Conservation (phyloP, 2,113 vertebrate genomes). For the Melierax canorus region DNA sequence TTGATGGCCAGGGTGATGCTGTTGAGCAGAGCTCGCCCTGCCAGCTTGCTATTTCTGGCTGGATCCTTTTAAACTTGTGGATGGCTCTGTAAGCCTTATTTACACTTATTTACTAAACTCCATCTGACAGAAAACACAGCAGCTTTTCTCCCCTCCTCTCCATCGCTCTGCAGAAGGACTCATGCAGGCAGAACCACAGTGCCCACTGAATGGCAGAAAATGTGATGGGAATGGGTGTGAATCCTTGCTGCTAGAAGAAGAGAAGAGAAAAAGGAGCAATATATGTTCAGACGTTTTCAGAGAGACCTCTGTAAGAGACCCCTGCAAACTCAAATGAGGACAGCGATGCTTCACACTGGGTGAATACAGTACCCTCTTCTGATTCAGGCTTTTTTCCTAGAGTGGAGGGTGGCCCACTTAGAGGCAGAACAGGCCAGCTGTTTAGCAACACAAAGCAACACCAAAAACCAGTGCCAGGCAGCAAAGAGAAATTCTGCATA, state of each 20-base stretch:
- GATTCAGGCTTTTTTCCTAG: not conserved
- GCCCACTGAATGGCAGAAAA: constrained; percentile 38
- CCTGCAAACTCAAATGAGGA: not conserved
- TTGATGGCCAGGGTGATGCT: not conserved
- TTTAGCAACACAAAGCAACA: not conserved
- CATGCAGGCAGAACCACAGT: not conserved
- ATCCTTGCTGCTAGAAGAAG: not conserved
- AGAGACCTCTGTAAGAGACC: not conserved
- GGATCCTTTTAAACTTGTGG: constrained; percentile 39
- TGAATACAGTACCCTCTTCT: not conserved
- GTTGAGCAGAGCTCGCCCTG: not conserved
- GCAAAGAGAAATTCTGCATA: not conserved
- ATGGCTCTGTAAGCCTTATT: constrained; percentile 19
- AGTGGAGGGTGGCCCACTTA: not conserved
- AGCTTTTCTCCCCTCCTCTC: not conserved
- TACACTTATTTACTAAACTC: constrained; percentile 57
- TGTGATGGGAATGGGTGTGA: constrained; percentile 47
- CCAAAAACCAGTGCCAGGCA: not conserved
- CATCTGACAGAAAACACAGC: constrained; percentile 45
- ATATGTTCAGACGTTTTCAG: not conserved
- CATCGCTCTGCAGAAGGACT: not conserved
- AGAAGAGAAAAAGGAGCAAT: not conserved
- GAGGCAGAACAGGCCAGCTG: not conserved
- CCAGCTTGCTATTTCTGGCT: constrained; percentile 36
- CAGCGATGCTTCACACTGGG: not conserved